A percentile compares a stretch with the other conserved stretches of the same genome.
These are phyloP conservation scores for Phaonia tiefii DNA, from an alignment of 2,888 invertebrate genomes.

Conservation along the genomic window DNA sequence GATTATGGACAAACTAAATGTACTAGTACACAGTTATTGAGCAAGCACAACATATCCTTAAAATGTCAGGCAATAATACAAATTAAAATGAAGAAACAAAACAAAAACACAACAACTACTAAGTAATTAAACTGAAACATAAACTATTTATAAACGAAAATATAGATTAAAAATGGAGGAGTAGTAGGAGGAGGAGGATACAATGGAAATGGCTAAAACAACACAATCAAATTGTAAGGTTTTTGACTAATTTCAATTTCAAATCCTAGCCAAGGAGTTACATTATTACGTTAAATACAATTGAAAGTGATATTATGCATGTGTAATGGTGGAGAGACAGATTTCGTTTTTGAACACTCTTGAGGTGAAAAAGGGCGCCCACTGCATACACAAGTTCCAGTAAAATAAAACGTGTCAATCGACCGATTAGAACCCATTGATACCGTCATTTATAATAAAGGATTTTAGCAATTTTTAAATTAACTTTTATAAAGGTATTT, in stretches of 20 bases:
- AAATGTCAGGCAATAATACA: conserved; percentile 58
- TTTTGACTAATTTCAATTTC: conserved; percentile 38
- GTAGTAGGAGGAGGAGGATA: background rate
- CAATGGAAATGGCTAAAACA: conserved; percentile 33
- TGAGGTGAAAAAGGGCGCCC: no score
- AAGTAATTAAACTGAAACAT: background rate
- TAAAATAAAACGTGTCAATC: no score
- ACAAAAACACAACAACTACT: conserved; percentile 8
- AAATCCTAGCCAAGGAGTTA: conserved; percentile 30
- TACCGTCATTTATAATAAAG: no score
- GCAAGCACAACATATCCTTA: conserved; percentile 62
- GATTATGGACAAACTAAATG: conserved; percentile 50
- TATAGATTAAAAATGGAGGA: background rate
- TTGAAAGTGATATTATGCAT: conserved; percentile 46
- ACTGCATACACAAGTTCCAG: no score
- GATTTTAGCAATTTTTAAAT: no score
- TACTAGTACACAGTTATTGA: conserved; percentile 63
- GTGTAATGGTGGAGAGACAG: background rate
- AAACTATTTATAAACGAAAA: background rate
- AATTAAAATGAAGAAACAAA: conserved; percentile 19
- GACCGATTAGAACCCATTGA: no score
- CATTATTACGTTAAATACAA: no score
- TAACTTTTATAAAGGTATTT: no score
- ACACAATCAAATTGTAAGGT: conserved; percentile 65
- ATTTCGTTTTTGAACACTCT: no score